A percentile compares a stretch with the other conserved stretches of the same genome.
These are phyloP conservation scores for Apotomis betuletana DNA, from an alignment of 2,888 invertebrate genomes.

Conservation along the genomic window DNA sequence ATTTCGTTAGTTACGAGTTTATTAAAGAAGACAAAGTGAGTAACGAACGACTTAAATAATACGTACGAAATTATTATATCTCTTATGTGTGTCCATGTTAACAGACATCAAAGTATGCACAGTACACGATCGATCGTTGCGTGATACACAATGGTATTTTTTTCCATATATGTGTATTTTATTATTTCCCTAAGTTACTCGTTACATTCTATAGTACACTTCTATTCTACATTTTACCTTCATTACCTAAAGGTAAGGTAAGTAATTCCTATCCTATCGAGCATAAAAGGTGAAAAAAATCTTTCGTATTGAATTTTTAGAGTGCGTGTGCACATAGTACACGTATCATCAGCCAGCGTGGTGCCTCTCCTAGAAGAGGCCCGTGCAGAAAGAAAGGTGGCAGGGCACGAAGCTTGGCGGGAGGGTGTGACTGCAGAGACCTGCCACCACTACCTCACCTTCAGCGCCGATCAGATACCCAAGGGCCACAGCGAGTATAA, in stretches of 20 bases:
- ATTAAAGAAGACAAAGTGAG: conserved; percentile 83
- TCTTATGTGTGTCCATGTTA: no score
- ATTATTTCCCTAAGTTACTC: no score
- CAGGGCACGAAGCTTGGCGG: conserved; percentile 80
- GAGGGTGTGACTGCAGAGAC: conserved; percentile 87
- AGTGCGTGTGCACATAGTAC: conserved; percentile 87
- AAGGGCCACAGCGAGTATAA: conserved; percentile 87
- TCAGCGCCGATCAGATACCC: conserved; percentile 86
- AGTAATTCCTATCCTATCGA: not conserved
- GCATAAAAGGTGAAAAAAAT: not conserved
- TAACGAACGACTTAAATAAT: conserved; percentile 11
- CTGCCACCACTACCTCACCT: conserved; percentile 88
- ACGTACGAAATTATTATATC: not conserved
- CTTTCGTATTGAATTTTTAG: conserved; percentile 34
- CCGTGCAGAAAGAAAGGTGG: conserved; percentile 66
- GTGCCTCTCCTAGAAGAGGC: conserved; percentile 83
- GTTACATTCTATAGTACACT: no score
- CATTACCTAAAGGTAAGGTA: no score
- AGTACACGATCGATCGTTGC: no score
- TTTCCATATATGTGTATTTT: no score
- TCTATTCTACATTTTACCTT: no score
- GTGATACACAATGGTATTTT: no score
- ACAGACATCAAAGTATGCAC: not conserved
- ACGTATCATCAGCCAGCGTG: conserved; percentile 85
- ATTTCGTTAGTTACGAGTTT: conserved; percentile 84